Base-by-base conservation (phyloP, 1,140 invertebrate species). In the Brachionus paranguensis region DNA sequence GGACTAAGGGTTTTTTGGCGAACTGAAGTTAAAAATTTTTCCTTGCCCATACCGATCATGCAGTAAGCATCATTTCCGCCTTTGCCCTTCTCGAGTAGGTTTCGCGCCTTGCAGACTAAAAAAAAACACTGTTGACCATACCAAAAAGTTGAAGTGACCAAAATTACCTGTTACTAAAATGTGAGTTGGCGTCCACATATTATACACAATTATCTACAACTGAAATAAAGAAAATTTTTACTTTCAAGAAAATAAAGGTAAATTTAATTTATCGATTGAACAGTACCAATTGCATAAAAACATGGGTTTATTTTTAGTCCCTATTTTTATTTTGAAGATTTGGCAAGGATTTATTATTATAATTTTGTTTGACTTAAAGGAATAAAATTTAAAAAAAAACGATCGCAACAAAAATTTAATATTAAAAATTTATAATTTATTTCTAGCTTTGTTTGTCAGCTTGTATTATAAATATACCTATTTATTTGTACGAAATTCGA, bases 11-110 rank as follows among this genome's bases (percentile, higher is more conserved):
- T 70, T 41, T 83, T 83, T 47, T 33, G 14, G 33, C 64, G 41
- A 55, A 72, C 68, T 41, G 81, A 68, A 14, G 81, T 83, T n/a
- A 83, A 68, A 70, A 83, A 83, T 37, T 83, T 83, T n/a, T 83
- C 81, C 47, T 83, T 83, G 11, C 81, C 81, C 81, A 83, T 83
- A 53, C 60, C 37, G 29, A 83, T 83, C 60, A 68, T 83, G 43
- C 81, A 83, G 43, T 68, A 83, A 64, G 81, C 81, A 70, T 83
- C 81, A 20, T 68, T 68, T 14, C 81, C 81, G 43, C 60, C 60
- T 47, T 83, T 83, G 64, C 81, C 81, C 27, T 83, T 83, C 3
- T 83, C 81, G 14, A 68, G 43, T 55, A 83, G 27, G 37, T 72
- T 72, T 20, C 64, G 33, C 7, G 60, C 81, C 24, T 83, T 53